These are phyloP conservation scores for Clarias laeviceps DNA, from an alignment of 2,797 vertebrate species.

Conservation along the genomic window DNA sequence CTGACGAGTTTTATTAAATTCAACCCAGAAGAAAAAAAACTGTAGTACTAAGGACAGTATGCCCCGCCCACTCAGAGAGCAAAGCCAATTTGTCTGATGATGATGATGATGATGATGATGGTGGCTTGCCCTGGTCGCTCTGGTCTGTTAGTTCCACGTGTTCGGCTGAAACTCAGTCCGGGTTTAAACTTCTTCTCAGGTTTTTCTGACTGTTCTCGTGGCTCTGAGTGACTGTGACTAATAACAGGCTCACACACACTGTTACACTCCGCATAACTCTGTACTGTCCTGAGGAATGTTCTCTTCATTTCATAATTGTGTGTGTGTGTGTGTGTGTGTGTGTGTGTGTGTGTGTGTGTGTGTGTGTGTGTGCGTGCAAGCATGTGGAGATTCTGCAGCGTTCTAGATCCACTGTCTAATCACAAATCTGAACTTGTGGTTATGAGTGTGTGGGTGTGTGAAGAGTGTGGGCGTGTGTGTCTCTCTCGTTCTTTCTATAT, in stretches of 20 bases:
- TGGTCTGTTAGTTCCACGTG: no score
- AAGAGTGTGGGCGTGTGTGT: conserved; percentile 22
- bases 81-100: background rate
- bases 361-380: no score
- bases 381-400: no score
- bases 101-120: no score
- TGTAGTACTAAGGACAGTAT: background rate
- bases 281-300: background rate
- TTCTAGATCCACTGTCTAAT: no score
- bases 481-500: background rate
- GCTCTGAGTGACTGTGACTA: no score
- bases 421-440: no score
- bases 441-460: conserved; percentile 12
- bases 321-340: background rate
- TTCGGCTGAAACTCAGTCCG: no score
- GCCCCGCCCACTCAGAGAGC: background rate
- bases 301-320: background rate
- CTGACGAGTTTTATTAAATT: background rate
- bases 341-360: background rate
- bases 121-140: no score
- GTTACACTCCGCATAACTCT: background rate
- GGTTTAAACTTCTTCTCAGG: no score
- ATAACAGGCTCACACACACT: no score
- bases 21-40: background rate
- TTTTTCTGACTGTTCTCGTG: no score